Percentiles rank a stretch among this genome's conserved stretches.
Evolutionary conservation across 2,113 vertebrate genomes (phyloP).

Genomic region (Dipodomys stephensi): DNA sequence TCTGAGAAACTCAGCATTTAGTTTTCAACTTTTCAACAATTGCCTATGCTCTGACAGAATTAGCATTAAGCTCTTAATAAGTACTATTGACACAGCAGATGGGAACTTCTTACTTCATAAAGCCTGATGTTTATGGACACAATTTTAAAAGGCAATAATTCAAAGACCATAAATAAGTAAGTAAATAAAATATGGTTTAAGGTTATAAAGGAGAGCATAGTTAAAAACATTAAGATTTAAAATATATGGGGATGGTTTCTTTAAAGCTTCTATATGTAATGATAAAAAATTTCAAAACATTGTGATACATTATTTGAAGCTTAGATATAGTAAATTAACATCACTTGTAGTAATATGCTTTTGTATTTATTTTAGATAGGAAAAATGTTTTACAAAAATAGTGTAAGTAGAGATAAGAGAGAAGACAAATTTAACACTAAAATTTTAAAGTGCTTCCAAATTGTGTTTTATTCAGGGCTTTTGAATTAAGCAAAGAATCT

Average conservation of each 20-base stretch:
- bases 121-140: neutral
- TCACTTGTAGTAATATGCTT: neutral
- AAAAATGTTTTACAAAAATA: constrained; percentile 35
- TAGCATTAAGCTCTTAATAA: neutral
- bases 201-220: neutral
- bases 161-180: neutral
- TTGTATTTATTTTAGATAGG: constrained; percentile 26
- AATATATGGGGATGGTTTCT: neutral
- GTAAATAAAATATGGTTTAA: neutral
- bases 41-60: neutral
- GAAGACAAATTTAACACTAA: constrained; percentile 25
- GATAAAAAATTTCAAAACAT: constrained; percentile 17
- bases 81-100: neutral
- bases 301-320: neutral
- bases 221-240: neutral
- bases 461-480: constrained; percentile 57
- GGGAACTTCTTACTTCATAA: neutral
- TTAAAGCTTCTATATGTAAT: constrained; percentile 2
- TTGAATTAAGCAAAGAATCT: constrained; percentile 65
- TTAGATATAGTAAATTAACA: neutral
- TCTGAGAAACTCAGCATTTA: constrained; percentile 14
- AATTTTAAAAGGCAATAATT: neutral
- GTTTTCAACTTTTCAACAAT: neutral
- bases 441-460: constrained; percentile 34
- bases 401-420: neutral